Conservation (phyloP, 2,113 vertebrate species). For the Ascaphus truei region DNA sequence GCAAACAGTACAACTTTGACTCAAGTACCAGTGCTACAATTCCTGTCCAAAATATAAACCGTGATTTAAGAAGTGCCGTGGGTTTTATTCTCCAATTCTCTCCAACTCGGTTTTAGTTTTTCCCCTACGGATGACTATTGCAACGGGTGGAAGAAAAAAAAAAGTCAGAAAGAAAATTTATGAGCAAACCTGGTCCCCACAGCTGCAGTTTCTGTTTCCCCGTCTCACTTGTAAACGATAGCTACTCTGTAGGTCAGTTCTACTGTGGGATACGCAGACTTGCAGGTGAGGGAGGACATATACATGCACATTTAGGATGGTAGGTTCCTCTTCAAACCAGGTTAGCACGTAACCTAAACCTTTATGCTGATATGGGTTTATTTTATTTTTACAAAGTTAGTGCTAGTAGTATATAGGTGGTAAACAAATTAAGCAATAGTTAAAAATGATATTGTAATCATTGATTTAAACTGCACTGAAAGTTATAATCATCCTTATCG, state of each 20-base stretch:
- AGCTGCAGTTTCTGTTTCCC: constrained; percentile 1
- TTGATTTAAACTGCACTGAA: no score
- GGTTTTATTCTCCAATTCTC: constrained; percentile 9
- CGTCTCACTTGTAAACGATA: neutral
- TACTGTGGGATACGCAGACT: neutral
- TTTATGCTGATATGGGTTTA: no score
- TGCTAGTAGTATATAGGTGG: no score
- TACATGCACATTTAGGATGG: no score
- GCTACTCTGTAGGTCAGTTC: neutral
- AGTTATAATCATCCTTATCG: no score
- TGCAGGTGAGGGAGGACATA: no score
- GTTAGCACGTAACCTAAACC: no score
- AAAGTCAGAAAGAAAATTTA: constrained; percentile 11
- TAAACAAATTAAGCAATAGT: no score
- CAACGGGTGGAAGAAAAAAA: constrained; percentile 6
- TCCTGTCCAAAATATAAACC: constrained; percentile 30
- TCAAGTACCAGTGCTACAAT: neutral
- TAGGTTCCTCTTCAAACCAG: no score
- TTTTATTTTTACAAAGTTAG: no score
- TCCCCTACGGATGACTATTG: constrained; percentile 20
- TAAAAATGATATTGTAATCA: no score
- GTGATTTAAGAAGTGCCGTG: constrained; percentile 33
- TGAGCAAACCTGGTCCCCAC: neutral
- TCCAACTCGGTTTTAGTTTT: constrained; percentile 13
- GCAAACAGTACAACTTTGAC: constrained; percentile 1